phyloP scores from a whole-genome alignment of 2,888 invertebrate genomes.

The Piscicola geometra region DNA sequence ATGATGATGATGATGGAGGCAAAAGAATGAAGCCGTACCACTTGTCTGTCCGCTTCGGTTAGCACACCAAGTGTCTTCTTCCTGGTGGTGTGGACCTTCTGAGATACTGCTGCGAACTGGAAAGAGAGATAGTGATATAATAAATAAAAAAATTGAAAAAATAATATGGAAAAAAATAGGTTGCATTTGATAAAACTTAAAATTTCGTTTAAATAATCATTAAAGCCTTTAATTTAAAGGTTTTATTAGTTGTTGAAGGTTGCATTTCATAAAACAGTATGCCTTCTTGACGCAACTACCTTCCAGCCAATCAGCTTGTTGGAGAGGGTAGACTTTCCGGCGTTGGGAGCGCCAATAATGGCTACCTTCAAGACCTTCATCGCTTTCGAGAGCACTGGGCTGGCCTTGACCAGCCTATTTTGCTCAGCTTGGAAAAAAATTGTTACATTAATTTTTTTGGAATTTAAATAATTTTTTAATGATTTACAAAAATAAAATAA shows the following conservation, averaged over 20 bases:
- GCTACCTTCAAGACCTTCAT: constrained; percentile 60
- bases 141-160: too few species aligned
- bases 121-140: too few species aligned
- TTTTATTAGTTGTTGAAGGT: background rate
- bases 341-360: constrained; percentile 86
- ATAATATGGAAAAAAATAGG: constrained; percentile 9
- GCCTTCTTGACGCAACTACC: too few species aligned
- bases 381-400: constrained; percentile 47
- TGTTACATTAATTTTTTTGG: background rate
- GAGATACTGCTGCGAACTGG: constrained; percentile 82
- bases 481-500: background rate
- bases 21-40: constrained; percentile 58
- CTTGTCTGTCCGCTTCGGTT: constrained; percentile 72
- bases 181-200: background rate
- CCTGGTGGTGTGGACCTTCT: constrained; percentile 85
- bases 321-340: constrained; percentile 89
- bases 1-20: background rate
- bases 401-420: constrained; percentile 30
- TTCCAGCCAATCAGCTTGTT: constrained; percentile 71
- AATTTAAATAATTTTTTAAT: background rate
- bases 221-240: background rate
- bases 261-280: background rate
- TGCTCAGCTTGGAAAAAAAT: constrained; percentile 38
- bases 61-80: constrained; percentile 69
- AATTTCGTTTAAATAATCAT: background rate